Conservation (phyloP, 92 coral and sea anemone genomes). For the Heteractis magnifica region DNA sequence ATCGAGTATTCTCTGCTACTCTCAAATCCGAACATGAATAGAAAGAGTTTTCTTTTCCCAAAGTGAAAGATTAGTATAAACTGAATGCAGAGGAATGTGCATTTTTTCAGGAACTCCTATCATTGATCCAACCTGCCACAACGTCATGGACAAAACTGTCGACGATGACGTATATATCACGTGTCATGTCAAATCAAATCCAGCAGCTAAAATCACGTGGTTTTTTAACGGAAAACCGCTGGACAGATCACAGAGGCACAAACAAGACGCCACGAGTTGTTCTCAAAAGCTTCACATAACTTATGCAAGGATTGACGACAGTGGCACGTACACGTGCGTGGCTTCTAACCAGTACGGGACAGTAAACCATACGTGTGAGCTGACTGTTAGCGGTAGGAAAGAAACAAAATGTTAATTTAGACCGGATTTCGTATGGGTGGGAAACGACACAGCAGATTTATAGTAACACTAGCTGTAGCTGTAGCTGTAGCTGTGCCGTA, state of each 20-base stretch:
- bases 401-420: no score
- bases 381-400: background rate
- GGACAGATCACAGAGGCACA: background rate
- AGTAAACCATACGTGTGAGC: background rate
- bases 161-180: conserved; percentile 2
- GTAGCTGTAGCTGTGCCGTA: no score
- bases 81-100: no score
- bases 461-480: no score
- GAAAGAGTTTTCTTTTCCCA: no score
- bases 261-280: background rate
- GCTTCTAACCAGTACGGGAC: background rate
- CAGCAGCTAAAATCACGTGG: conserved; percentile 11
- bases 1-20: no score
- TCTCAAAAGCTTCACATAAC: background rate
- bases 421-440: no score
- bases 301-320: background rate
- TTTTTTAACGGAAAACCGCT: background rate
- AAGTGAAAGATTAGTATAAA: no score
- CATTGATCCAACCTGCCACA: background rate
- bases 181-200: background rate
- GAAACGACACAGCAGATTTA: no score
- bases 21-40: no score
- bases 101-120: background rate
- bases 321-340: background rate
- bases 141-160: background rate